Conservation (phyloP, 2,888 invertebrate species). For the Sclerodermus sp. region DNA sequence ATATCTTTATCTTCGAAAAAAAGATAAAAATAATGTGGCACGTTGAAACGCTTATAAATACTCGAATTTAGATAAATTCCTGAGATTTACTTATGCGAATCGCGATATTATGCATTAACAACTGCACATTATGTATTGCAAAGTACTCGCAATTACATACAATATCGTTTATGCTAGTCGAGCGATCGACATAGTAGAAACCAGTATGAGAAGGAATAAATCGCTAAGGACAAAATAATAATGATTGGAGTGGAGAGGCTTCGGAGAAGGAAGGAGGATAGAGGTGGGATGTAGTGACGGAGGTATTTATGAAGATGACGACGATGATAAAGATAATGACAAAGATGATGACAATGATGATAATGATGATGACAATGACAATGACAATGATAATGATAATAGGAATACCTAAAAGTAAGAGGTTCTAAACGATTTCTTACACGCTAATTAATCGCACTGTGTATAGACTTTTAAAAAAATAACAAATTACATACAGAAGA, state of each 20-base stretch:
- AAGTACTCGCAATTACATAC: no score
- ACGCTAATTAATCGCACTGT: constrained; percentile 48
- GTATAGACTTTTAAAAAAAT: constrained; percentile 58
- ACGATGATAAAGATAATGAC: no score
- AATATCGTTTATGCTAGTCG: no score
- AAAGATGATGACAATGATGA: neutral
- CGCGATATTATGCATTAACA: constrained; percentile 13
- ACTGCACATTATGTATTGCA: neutral
- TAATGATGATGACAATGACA: constrained; percentile 3
- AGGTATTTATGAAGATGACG: no score
- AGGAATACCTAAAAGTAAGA: constrained; percentile 10
- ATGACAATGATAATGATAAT: neutral
- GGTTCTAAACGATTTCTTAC: constrained; percentile 30
- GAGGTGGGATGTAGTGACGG: constrained; percentile 1
- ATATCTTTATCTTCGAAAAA: no score
- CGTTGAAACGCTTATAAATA: no score
- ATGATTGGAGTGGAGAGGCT: no score
- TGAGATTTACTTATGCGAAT: constrained; percentile 21
- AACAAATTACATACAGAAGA: constrained; percentile 56
- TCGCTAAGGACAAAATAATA: no score
- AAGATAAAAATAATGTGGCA: no score
- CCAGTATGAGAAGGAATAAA: no score
- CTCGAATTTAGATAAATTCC: constrained; percentile 8
- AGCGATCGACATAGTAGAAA: no score
- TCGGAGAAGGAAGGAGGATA: neutral